These are phyloP conservation scores for Drosophila kuntzei DNA, from an alignment of 2,888 invertebrate species.

Conservation along the genomic window DNA sequence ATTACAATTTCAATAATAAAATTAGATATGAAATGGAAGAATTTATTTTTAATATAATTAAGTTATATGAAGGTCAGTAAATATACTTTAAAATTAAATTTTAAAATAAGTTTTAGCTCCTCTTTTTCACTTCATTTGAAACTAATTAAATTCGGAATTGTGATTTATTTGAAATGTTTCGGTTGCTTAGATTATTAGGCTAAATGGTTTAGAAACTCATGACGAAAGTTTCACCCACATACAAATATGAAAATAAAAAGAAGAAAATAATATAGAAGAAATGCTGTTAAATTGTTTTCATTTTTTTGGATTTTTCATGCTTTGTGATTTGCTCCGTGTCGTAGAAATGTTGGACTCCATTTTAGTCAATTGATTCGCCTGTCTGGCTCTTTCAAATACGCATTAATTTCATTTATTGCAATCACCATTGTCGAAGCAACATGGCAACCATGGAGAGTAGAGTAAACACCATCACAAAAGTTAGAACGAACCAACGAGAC, in stretches of 20 bases:
- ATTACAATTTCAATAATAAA: background rate
- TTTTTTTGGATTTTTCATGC: constrained; percentile 31
- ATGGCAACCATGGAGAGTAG: constrained; percentile 71
- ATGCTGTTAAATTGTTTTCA: constrained; percentile 32
- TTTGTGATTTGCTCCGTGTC: constrained; percentile 42
- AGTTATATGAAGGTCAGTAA: background rate
- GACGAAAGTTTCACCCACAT: constrained; percentile 1
- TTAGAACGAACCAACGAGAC: constrained; percentile 44
- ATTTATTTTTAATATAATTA: background rate
- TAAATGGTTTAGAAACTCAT: constrained; percentile 13
- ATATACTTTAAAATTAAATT: background rate
- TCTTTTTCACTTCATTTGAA: background rate
- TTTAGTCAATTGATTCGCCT: constrained; percentile 81
- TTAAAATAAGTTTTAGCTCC: background rate
- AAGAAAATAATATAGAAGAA: constrained; percentile 3
- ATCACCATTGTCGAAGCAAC: constrained; percentile 73
- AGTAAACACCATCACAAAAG: constrained; percentile 62
- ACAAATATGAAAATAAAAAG: constrained; percentile 16
- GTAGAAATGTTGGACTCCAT: constrained; percentile 65
- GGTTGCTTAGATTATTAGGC: background rate
- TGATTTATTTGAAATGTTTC: constrained; percentile 13
- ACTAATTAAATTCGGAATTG: background rate
- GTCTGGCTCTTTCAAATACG: constrained; percentile 79
- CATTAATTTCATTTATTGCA: constrained; percentile 82
- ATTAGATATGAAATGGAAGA: background rate